Conservation (phyloP, 2,113 vertebrate genomes). For the Rhinolophus sinicus region DNA sequence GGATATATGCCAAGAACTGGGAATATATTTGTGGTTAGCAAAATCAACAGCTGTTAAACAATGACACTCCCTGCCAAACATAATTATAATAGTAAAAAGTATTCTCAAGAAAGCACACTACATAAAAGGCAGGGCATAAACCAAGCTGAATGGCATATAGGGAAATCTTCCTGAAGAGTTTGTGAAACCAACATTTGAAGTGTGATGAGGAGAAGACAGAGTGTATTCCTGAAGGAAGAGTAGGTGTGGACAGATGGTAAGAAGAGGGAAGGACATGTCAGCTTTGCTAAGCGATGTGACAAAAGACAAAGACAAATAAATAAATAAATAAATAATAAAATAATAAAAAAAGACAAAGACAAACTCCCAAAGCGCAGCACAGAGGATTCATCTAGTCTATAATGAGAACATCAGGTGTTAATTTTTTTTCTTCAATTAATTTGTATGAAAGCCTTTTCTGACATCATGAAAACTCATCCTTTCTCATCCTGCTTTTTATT, state of each 20-base stretch:
- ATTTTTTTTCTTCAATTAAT: background rate
- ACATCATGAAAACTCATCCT: background rate
- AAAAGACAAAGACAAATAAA: background rate
- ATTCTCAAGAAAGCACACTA: background rate
- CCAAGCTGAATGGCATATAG: background rate
- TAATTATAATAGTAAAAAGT: background rate
- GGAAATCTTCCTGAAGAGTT: background rate
- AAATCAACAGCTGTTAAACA: background rate
- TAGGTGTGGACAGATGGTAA: slow-evolving; percentile 16
- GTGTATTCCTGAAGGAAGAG: background rate
- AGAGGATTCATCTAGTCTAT: background rate
- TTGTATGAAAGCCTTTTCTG: background rate
- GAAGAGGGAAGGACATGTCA: background rate
- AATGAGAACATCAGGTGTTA: background rate
- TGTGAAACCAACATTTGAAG: background rate
- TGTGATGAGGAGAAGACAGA: background rate
- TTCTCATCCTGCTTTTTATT: background rate
- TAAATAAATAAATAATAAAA: too few relatives aligned
- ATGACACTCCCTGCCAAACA: background rate
- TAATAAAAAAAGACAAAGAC: background rate
- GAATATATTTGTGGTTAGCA: background rate
- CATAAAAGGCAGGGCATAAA: background rate
- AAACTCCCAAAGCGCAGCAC: background rate
- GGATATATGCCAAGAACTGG: background rate
- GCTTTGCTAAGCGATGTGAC: background rate